These are phyloP conservation scores for Conchocele bisecta DNA, from an alignment of 2,888 invertebrate genomes.

Conservation along the genomic window DNA sequence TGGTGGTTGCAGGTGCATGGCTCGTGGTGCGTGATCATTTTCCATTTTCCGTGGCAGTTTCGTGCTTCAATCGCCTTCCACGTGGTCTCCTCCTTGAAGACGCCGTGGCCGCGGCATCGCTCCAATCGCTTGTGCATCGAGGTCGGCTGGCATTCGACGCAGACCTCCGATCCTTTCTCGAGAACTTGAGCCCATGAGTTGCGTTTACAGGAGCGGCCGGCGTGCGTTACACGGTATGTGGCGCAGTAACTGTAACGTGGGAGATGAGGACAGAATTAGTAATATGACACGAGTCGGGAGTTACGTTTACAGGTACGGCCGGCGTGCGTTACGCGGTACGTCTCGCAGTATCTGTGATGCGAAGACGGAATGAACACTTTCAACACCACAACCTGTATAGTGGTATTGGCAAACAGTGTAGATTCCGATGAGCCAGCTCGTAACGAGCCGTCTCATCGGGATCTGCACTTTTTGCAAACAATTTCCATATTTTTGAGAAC, in stretches of 20 bases:
- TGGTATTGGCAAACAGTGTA: no score
- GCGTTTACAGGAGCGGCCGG: slow-evolving; percentile 64
- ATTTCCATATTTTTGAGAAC: no score
- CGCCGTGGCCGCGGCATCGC: slow-evolving; percentile 93
- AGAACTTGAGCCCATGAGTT: slow-evolving; percentile 82
- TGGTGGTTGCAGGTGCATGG: slow-evolving; percentile 80
- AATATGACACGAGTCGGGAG: no score
- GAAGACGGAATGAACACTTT: no score
- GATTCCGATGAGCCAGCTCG: no score
- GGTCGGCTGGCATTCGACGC: slow-evolving; percentile 92
- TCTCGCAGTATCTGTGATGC: slow-evolving; percentile 93
- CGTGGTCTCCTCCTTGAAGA: slow-evolving; percentile 89
- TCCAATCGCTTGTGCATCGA: slow-evolving; percentile 89
- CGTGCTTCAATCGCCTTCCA: slow-evolving; percentile 93
- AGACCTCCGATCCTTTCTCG: slow-evolving; percentile 87
- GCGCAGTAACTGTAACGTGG: slow-evolving; percentile 94
- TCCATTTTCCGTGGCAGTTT: slow-evolving; percentile 95
- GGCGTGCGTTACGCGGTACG: slow-evolving; percentile 88
- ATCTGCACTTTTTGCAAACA: no score
- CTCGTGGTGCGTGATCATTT: slow-evolving; percentile 84
- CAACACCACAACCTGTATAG: no score
- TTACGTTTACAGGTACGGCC: slow-evolving; percentile 66
- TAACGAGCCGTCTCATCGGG: no score
- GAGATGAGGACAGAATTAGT: no score
- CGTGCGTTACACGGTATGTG: slow-evolving; percentile 89